Conservation (phyloP, 2,888 invertebrate genomes). For the Ochropacha duplaris region DNA sequence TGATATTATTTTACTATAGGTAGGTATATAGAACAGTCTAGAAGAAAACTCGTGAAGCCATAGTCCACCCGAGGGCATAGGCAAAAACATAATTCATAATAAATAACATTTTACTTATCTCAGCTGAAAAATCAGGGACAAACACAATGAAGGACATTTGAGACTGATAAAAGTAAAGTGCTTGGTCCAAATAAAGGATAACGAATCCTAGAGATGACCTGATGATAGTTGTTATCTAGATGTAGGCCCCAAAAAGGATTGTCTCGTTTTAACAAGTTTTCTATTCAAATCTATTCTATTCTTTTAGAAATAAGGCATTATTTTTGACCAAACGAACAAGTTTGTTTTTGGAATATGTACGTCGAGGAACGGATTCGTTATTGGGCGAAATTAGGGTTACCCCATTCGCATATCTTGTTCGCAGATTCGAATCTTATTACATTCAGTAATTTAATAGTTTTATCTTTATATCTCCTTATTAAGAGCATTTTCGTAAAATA, state of each 20-base stretch:
- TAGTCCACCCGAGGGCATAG: no score
- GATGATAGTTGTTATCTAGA: neutral
- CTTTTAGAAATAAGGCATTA: neutral
- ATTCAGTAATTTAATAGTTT: slow-evolving; percentile 21
- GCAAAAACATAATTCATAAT: no score
- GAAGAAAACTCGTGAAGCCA: no score
- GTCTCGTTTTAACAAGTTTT: neutral
- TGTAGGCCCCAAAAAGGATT: neutral
- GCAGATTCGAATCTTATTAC: slow-evolving; percentile 18
- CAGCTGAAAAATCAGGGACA: no score
- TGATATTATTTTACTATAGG: no score
- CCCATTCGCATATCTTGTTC: slow-evolving; percentile 22
- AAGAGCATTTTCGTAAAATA: neutral
- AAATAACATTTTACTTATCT: no score
- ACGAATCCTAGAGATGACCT: neutral
- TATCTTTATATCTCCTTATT: neutral
- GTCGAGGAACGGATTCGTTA: slow-evolving; percentile 18
- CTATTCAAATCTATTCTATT: neutral
- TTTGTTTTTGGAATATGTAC: neutral
- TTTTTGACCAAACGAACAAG: neutral
- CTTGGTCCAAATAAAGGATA: neutral
- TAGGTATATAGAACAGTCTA: no score
- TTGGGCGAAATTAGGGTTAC: slow-evolving; percentile 29
- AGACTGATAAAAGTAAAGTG: neutral
- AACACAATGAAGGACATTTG: neutral